Evolutionary conservation across 2,797 vertebrate species (phyloP).

Genomic region (Anguilla pacifica): DNA sequence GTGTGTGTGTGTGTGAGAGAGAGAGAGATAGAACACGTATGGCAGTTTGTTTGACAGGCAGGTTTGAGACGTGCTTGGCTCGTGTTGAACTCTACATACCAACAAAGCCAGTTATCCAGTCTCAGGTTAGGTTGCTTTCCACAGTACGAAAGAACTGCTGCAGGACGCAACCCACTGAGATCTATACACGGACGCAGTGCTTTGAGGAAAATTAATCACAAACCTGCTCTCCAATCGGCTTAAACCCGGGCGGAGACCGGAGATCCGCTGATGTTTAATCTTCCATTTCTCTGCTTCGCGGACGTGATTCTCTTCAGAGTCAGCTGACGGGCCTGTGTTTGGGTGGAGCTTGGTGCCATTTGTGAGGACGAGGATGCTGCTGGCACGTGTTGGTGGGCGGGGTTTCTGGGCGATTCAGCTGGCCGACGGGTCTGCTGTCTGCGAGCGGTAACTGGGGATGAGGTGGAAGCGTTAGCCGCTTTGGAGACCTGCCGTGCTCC

Average conservation of each 20-base stretch:
- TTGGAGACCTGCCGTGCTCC: not conserved
- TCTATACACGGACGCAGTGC: not conserved
- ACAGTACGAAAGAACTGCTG: slow-evolving; percentile 14
- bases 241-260: slow-evolving; percentile 56
- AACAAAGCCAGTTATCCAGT: not conserved
- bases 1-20: not conserved
- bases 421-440: not conserved
- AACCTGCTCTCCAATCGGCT: slow-evolving; percentile 62
- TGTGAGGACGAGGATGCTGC: not conserved
- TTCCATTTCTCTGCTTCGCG: slow-evolving; percentile 30
- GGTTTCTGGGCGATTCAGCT: not conserved
- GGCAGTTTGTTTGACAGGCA: not conserved
- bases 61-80: not conserved
- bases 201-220: slow-evolving; percentile 23
- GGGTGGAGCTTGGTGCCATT: not conserved
- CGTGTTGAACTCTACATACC: not conserved
- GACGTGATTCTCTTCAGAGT: not conserved
- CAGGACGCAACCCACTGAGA: not conserved
- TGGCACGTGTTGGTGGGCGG: not conserved
- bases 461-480: not conserved
- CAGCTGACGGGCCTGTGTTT: not conserved
- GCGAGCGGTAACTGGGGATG: not conserved
- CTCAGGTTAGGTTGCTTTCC: slow-evolving; percentile 7
- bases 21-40: not conserved
- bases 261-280: slow-evolving; percentile 60